These are phyloP conservation scores for Drosophila mayaguana DNA, from an alignment of 2,888 invertebrate species.

Conservation along the genomic window DNA sequence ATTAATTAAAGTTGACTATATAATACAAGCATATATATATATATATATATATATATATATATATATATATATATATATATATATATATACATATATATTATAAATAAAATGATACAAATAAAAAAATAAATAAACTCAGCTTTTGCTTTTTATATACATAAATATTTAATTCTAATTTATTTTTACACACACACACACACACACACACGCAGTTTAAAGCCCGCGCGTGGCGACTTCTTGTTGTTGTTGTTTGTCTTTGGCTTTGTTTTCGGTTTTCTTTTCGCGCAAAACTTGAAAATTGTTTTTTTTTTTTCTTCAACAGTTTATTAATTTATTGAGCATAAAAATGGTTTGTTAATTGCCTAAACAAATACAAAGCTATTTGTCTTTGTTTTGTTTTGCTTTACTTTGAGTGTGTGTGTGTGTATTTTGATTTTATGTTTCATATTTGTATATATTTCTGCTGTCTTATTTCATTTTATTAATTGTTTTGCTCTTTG, in stretches of 20 bases:
- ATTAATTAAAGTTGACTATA: slow-evolving; percentile 4
- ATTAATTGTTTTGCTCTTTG: slow-evolving; percentile 12
- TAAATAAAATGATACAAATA: too few relatives aligned
- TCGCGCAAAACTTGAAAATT: slow-evolving; percentile 29
- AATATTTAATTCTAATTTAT: slow-evolving; percentile 6
- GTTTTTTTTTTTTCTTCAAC: slow-evolving; percentile 16
- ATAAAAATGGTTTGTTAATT: slow-evolving; percentile 53
- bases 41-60: too few relatives aligned
- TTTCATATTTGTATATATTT: background rate
- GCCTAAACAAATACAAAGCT: slow-evolving; percentile 31
- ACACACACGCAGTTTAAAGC: background rate
- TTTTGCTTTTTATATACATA: background rate
- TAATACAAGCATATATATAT: background rate
- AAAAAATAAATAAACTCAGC: background rate
- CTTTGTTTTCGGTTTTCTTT: slow-evolving; percentile 7
- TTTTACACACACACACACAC: background rate
- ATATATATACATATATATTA: too few relatives aligned
- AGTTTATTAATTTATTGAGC: slow-evolving; percentile 58
- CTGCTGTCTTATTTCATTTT: background rate
- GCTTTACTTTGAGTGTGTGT: background rate
- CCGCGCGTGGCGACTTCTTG: slow-evolving; percentile 41
- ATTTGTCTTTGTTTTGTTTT: slow-evolving; percentile 30
- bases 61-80: too few relatives aligned
- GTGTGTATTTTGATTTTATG: slow-evolving; percentile 10
- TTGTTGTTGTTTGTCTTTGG: background rate